These are phyloP conservation scores for Aulostomus chinensis DNA, from an alignment of 2,797 vertebrate genomes.

Conservation along the genomic window DNA sequence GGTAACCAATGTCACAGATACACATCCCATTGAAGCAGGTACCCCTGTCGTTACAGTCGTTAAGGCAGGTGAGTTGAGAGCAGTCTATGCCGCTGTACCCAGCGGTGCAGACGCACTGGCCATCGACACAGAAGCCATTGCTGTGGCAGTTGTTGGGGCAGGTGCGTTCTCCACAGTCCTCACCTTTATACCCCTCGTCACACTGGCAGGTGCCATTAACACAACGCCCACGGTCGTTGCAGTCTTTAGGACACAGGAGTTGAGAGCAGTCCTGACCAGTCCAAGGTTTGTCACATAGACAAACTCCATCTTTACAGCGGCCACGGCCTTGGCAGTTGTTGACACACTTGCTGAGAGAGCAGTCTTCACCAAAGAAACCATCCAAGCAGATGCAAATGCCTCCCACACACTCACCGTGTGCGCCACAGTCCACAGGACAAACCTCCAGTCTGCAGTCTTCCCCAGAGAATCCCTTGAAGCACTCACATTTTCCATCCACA, in stretches of 20 bases:
- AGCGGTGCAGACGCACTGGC: conserved; percentile 83
- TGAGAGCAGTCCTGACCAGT: conserved; percentile 87
- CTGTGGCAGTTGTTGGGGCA: conserved; percentile 85
- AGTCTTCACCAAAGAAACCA: conserved; percentile 84
- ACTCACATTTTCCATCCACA: conserved; percentile 84
- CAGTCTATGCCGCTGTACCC: conserved; percentile 88
- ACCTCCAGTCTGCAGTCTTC: conserved; percentile 79
- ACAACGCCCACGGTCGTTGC: conserved; percentile 89
- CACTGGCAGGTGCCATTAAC: conserved; percentile 91
- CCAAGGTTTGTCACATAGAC: conserved; percentile 87
- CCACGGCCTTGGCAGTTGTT: conserved; percentile 86
- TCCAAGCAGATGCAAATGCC: conserved; percentile 84
- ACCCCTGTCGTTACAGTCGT: conserved; percentile 84
- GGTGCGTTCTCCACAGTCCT: conserved; percentile 82
- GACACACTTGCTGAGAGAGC: conserved; percentile 82
- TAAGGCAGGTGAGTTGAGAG: conserved; percentile 82
- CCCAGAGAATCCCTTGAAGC: conserved; percentile 87
- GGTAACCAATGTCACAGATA: conserved; percentile 84
- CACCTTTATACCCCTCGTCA: conserved; percentile 85
- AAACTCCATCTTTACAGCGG: conserved; percentile 85
- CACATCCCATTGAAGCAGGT: conserved; percentile 84
- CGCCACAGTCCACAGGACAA: conserved; percentile 81
- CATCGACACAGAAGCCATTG: conserved; percentile 85
- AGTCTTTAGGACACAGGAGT: conserved; percentile 90
- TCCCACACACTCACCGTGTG: conserved; percentile 80